These are phyloP conservation scores for Falcaria lacertinaria DNA, from an alignment of 2,888 invertebrate genomes.

Conservation along the genomic window DNA sequence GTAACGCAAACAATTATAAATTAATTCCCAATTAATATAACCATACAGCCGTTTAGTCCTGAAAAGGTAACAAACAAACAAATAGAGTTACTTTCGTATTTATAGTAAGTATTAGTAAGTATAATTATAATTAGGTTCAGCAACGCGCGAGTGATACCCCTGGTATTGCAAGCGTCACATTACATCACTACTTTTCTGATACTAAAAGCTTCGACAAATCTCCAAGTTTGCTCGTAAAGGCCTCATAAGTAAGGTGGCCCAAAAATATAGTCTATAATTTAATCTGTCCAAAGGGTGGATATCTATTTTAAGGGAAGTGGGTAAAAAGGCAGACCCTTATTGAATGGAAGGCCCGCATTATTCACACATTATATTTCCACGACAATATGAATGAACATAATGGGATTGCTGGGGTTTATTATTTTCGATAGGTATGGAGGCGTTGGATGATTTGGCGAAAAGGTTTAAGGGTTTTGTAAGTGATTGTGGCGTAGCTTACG, in stretches of 20 bases:
- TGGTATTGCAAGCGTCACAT: too few relatives aligned
- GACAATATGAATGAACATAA: conserved; percentile 45
- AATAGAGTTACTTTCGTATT: too few relatives aligned
- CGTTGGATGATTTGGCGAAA: background rate
- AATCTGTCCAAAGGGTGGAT: conserved; percentile 63
- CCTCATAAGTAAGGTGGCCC: conserved; percentile 43
- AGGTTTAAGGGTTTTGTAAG: background rate
- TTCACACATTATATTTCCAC: conserved; percentile 57
- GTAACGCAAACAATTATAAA: too few relatives aligned
- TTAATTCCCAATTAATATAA: too few relatives aligned
- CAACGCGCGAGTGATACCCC: too few relatives aligned
- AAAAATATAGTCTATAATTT: conserved; percentile 65
- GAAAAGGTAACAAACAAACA: too few relatives aligned
- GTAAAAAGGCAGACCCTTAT: conserved; percentile 59
- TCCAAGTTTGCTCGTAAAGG: conserved; percentile 37
- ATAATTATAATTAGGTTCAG: too few relatives aligned
- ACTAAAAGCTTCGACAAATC: conserved; percentile 40
- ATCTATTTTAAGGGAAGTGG: conserved; percentile 56
- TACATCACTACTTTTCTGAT: conserved; percentile 39
- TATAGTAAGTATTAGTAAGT: too few relatives aligned
- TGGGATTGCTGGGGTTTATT: conserved; percentile 38
- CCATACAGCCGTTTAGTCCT: too few relatives aligned
- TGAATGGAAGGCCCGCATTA: conserved; percentile 56
- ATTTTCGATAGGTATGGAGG: conserved; percentile 12
- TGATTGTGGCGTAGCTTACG: background rate